phyloP scores from a whole-genome alignment of 2,113 vertebrate species.

The Benthochromis sp. region DNA sequence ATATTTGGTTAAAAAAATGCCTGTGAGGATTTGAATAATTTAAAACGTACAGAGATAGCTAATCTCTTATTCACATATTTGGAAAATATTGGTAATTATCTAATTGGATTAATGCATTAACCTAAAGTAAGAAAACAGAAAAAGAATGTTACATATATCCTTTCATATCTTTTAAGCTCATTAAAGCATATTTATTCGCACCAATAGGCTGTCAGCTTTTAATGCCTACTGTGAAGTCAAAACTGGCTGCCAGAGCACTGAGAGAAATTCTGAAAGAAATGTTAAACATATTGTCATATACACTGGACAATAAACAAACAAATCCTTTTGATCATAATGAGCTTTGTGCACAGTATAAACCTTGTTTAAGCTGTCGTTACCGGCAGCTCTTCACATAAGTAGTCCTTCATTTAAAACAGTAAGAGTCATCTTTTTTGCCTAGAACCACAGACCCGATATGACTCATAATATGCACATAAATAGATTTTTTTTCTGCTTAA shows the following conservation, averaged over 20 bases:
- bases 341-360: not conserved
- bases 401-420: not conserved
- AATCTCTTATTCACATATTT: not conserved
- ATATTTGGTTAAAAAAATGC: not conserved
- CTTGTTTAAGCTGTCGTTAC: not conserved
- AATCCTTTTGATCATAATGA: not conserved
- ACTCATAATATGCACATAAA: not conserved
- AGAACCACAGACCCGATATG: not conserved
- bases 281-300: not conserved
- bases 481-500: not conserved
- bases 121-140: not conserved
- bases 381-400: not conserved
- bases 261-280: not conserved
- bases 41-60: not conserved
- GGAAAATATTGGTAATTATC: not conserved
- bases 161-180: not conserved
- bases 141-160: not conserved
- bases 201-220: not conserved
- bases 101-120: not conserved
- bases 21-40: not conserved
- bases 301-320: not conserved
- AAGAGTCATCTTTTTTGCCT: not conserved
- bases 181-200: not conserved
- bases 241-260: not conserved
- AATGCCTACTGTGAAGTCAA: not conserved